phyloP scores from a whole-genome alignment of 2,888 invertebrate species.

The Drosophila merina region DNA sequence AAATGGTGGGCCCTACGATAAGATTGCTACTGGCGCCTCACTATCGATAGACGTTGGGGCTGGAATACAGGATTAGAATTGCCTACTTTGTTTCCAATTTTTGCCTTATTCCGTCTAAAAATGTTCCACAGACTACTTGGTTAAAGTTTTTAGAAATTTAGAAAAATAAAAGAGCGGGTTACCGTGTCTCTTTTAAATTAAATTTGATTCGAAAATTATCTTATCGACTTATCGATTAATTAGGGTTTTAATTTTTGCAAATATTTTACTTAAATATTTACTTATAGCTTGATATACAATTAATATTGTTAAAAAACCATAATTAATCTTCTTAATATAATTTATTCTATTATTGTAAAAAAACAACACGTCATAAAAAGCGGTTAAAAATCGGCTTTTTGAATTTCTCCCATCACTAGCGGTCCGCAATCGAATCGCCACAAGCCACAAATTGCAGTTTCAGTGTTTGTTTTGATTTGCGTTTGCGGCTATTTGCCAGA shows the following conservation, averaged over 20 bases:
- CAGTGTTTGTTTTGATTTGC: neutral
- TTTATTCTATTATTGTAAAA: neutral
- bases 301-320: neutral
- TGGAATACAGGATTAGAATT: neutral
- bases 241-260: neutral
- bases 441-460: neutral
- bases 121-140: neutral
- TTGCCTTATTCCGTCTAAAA: neutral
- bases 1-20: constrained; percentile 2
- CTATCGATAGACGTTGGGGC: neutral
- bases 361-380: neutral
- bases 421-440: neutral
- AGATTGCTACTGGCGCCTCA: neutral
- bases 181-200: neutral
- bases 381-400: neutral
- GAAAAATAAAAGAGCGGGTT: neutral
- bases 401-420: neutral
- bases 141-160: neutral
- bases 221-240: neutral
- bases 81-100: neutral
- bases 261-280: no score
- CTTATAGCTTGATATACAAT: neutral
- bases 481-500: neutral
- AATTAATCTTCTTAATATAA: neutral
- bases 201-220: neutral